phyloP scores from a whole-genome alignment of 2,797 vertebrate species.

The Ctenochaetus hawaiiensis region DNA sequence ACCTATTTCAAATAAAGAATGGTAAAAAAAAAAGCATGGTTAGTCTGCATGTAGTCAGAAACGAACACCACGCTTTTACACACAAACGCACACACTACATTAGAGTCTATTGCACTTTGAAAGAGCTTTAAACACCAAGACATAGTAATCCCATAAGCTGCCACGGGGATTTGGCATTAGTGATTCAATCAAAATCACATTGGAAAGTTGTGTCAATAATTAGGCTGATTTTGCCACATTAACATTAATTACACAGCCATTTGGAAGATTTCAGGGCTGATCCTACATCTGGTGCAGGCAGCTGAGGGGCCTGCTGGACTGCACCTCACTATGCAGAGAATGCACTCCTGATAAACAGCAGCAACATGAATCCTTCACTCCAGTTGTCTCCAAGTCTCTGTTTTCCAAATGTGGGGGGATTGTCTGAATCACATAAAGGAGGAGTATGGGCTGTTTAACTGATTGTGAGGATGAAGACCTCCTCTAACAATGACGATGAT shows the following conservation, averaged over 20 bases:
- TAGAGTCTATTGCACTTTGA: slow-evolving; percentile 68
- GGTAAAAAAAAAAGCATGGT: not conserved
- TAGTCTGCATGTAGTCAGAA: slow-evolving; percentile 23
- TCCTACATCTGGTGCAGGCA: slow-evolving; percentile 72
- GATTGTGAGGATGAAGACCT: slow-evolving; percentile 31
- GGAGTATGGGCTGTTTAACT: slow-evolving; percentile 27
- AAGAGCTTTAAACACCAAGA: slow-evolving; percentile 76
- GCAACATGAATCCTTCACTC: slow-evolving; percentile 36
- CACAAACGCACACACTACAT: slow-evolving; percentile 26
- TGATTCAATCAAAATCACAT: slow-evolving; percentile 79
- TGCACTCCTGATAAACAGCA: slow-evolving; percentile 67
- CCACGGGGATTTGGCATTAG: slow-evolving; percentile 77
- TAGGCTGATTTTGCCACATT: slow-evolving; percentile 78
- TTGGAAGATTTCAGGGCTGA: slow-evolving; percentile 66
- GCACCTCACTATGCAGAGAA: slow-evolving; percentile 63
- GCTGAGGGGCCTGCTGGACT: slow-evolving; percentile 52
- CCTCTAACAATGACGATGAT: slow-evolving; percentile 41
- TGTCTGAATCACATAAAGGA: slow-evolving; percentile 37
- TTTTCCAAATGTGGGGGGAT: slow-evolving; percentile 54
- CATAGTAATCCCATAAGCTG: slow-evolving; percentile 79
- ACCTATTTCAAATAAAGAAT: slow-evolving; percentile 41
- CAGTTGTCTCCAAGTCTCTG: slow-evolving; percentile 38
- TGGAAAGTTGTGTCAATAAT: slow-evolving; percentile 78
- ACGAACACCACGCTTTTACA: slow-evolving; percentile 22
- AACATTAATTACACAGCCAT: slow-evolving; percentile 74